Evolutionary conservation across 2,113 vertebrate genomes (phyloP).

Genomic region (Phylloscopus trochiloides): DNA sequence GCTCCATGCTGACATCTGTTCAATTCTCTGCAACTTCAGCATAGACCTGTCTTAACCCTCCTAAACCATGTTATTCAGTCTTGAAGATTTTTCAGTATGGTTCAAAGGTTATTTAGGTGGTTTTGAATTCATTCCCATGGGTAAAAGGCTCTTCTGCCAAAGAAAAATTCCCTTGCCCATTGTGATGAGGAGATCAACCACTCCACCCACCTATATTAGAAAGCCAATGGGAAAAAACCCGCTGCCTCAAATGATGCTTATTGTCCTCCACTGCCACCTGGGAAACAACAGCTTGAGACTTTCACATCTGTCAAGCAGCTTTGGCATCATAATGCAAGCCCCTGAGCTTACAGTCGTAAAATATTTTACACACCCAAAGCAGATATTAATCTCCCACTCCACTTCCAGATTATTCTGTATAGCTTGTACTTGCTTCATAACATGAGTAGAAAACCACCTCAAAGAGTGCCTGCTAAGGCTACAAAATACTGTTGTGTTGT

Average conservation of each 20-base stretch:
- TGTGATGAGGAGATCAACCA: neutral
- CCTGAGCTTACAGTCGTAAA: neutral
- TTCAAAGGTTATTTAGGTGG: neutral
- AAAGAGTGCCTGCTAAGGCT: neutral
- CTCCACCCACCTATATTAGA: neutral
- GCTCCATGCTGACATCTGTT: neutral
- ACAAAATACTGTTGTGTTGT: neutral
- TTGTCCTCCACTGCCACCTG: neutral
- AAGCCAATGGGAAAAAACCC: neutral
- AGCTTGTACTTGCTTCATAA: neutral
- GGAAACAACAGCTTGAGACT: slow-evolving; percentile 12
- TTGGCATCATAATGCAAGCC: neutral
- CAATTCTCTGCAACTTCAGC: neutral
- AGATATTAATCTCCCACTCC: neutral
- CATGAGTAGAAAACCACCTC: neutral
- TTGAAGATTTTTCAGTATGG: neutral
- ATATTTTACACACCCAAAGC: slow-evolving; percentile 11
- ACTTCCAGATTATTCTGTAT: neutral
- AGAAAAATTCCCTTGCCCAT: neutral
- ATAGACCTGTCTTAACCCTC: neutral
- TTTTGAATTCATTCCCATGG: neutral
- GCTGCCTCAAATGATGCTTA: neutral
- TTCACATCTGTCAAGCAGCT: slow-evolving; percentile 22
- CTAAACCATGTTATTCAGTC: neutral
- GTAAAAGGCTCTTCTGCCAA: neutral